Conservation (phyloP, 2,113 vertebrate species). For the Formicarius rufipectus region DNA sequence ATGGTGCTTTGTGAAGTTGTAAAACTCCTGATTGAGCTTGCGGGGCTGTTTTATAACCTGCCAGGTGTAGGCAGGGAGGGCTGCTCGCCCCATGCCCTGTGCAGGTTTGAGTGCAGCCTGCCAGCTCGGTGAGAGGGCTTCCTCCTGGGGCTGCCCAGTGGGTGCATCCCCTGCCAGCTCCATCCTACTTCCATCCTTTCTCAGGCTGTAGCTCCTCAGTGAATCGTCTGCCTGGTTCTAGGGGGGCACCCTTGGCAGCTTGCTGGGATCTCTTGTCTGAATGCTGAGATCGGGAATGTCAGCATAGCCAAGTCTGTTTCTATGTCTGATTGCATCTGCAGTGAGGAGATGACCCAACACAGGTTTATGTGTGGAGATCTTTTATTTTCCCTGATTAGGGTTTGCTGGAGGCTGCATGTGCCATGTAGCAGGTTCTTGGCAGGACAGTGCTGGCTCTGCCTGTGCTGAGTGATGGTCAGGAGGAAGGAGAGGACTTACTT, state of each 20-base stretch:
- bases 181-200: not conserved
- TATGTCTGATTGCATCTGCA: not conserved
- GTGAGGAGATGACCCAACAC: not conserved
- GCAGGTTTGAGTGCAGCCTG: not conserved
- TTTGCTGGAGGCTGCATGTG: accelerated
- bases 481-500: not conserved
- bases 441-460: not conserved
- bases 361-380: not conserved
- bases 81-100: not conserved
- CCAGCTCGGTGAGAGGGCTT: not conserved
- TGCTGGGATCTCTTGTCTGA: not conserved
- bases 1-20: constrained; percentile 57
- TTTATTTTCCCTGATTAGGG: not conserved
- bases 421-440: accelerated
- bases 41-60: constrained; percentile 26
- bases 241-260: not conserved
- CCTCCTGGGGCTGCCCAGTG: not conserved
- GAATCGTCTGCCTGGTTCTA: not conserved
- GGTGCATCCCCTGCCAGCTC: not conserved
- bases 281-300: not conserved
- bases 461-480: not conserved
- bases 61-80: constrained; percentile 48
- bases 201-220: not conserved
- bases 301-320: not conserved
- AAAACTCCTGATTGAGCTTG: constrained; percentile 57